Conservation (phyloP, 2,888 invertebrate genomes). For the Coleophora flavipennella region DNA sequence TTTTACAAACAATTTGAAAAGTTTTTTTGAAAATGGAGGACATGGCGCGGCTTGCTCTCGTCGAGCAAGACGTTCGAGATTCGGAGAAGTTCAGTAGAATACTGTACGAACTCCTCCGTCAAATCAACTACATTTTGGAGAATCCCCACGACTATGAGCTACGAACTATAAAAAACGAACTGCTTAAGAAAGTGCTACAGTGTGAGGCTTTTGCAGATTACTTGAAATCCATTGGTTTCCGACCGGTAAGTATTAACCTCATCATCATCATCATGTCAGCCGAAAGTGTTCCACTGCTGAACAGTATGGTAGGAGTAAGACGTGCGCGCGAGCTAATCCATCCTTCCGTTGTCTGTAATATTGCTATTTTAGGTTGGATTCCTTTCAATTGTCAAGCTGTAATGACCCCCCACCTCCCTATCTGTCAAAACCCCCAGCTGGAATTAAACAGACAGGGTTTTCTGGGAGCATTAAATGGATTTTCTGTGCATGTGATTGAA, state of each 20-base stretch:
- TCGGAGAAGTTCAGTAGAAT: constrained; percentile 39
- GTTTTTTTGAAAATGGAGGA: constrained; percentile 49
- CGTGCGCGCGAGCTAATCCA: no score
- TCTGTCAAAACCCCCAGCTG: no score
- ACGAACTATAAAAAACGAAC: constrained; percentile 37
- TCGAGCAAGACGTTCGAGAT: constrained; percentile 49
- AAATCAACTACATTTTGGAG: constrained; percentile 45
- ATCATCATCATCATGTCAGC: no score
- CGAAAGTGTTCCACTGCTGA: no score
- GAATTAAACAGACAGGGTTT: no score
- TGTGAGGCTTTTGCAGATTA: constrained; percentile 43
- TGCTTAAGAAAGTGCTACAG: constrained; percentile 30
- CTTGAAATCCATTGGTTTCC: constrained; percentile 54
- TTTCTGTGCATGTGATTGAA: no score
- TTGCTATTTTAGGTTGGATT: no score
- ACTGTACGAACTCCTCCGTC: constrained; percentile 40
- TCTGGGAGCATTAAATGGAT: no score
- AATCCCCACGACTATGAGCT: constrained; percentile 48
- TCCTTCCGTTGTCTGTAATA: no score
- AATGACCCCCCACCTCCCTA: no score
- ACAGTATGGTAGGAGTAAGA: no score
- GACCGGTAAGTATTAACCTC: constrained; percentile 32
- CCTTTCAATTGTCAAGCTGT: no score
- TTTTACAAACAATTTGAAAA: background rate
- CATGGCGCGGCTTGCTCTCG: constrained; percentile 55